These are phyloP conservation scores for Lasioglossum oenotherae DNA, from an alignment of 2,888 invertebrate genomes.

Conservation along the genomic window DNA sequence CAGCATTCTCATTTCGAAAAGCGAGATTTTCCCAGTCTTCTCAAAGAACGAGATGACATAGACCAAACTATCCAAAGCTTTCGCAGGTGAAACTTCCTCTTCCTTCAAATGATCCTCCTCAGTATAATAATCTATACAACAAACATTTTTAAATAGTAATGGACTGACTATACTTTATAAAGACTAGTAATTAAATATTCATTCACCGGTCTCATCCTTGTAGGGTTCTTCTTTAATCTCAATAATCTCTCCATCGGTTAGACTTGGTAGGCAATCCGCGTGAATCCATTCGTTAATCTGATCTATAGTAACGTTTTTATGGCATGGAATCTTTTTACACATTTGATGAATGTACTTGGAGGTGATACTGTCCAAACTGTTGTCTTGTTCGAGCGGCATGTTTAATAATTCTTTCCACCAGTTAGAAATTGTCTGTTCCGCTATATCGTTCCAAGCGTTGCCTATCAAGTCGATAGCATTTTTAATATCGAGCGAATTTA, in stretches of 20 bases:
- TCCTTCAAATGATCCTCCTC: not conserved
- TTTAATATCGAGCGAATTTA: not conserved
- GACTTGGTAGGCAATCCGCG: not conserved
- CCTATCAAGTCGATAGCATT: not conserved
- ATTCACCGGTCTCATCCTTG: not conserved
- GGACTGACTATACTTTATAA: not conserved
- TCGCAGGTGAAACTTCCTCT: not conserved
- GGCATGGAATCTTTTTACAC: not conserved
- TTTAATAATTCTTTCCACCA: slow-evolving; percentile 1
- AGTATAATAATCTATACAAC: not conserved
- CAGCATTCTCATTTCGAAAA: not conserved
- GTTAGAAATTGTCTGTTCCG: not conserved
- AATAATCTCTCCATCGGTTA: not conserved
- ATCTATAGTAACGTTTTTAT: not conserved
- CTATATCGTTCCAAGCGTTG: not conserved
- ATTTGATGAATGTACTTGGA: not conserved
- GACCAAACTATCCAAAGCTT: not conserved
- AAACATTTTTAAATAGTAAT: not conserved
- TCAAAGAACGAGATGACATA: not conserved
- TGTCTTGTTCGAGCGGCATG: not conserved
- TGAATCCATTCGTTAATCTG: not conserved
- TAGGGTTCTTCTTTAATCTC: not conserved
- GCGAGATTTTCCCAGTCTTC: not conserved
- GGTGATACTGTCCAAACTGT: not conserved
- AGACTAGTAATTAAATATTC: not conserved